Evolutionary conservation across 2,113 vertebrate species (phyloP), one percentile per base, ranked within the genome.

Genomic region (Oceanites oceanicus): DNA sequence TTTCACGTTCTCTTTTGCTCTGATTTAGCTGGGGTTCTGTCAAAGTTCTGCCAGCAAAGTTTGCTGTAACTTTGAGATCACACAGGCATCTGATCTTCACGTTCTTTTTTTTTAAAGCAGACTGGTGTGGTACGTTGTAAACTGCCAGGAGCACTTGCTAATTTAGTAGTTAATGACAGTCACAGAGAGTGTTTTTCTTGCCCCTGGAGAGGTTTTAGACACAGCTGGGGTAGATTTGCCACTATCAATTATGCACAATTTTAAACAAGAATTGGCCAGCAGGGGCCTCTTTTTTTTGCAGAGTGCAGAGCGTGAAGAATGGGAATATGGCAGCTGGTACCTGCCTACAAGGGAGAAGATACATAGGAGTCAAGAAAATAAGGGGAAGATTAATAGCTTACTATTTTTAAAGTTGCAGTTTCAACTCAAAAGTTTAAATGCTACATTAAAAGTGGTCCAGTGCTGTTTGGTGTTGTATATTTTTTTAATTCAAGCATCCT

Each of bases 171-270:
- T 97, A 98, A 96, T 96, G 96, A 92, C 96, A 95, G 97, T 91
- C 95, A 68, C 42, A 53, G 86, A 75, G 94, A 91, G 92, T 86
- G 88, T 95, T 90, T 95, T 88, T 93, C 96, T 88, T 94, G 97
- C 95, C 98, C 97, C 97, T 89, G 95, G 96, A 98, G 97, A 98
- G 96, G 68, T 91, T 96, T 94, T 93, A 95, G 93, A 68, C 88
- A 68, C 88, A 91, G 96, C 97, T 96, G 75, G 96, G 92, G 90
- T 91, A 92, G 96, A 95, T 95, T 96, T 97, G 97, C 96, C 85
- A 86, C 96, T 88, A 91, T 98, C 97, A 97, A 88, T 98, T 98
- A 98, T 76, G 95, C 87, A 93, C 93, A 85, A 87, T 97, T 97
- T 97, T 97, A 96, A 96, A 96, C 95, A 94, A 94, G 96, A 97